A percentile compares a stretch with the other conserved stretches of the same genome.
Evolutionary conservation across 2,888 invertebrate species (phyloP).

Genomic region (Diadegma fenestrale): DNA sequence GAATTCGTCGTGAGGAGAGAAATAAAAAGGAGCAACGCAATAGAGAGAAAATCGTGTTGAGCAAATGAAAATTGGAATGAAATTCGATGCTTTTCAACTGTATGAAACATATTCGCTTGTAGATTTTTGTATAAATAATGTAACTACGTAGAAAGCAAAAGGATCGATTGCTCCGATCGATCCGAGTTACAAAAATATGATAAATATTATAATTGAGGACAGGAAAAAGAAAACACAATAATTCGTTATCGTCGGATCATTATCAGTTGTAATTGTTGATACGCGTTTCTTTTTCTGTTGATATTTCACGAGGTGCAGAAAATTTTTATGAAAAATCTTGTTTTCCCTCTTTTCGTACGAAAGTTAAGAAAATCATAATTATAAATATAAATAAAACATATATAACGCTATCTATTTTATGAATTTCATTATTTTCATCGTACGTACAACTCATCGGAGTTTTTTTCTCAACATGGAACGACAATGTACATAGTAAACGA

Average conservation of each 20-base stretch:
- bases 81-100: slow-evolving; percentile 48
- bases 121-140: slow-evolving; percentile 75
- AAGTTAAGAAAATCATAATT: background rate
- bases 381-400: background rate
- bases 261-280: slow-evolving; percentile 53
- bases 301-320: slow-evolving; percentile 42
- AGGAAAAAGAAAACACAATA: slow-evolving; percentile 12
- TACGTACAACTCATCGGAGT: slow-evolving; percentile 39
- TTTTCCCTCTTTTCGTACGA: slow-evolving; percentile 37
- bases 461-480: slow-evolving; percentile 40
- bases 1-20: slow-evolving; percentile 3
- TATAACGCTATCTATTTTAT: slow-evolving; percentile 15
- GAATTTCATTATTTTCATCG: slow-evolving; percentile 49
- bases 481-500: slow-evolving; percentile 60
- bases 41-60: no score
- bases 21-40: slow-evolving; percentile 1
- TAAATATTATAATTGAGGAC: slow-evolving; percentile 6
- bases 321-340: slow-evolving; percentile 36
- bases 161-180: slow-evolving; percentile 67
- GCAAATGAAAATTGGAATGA: slow-evolving; percentile 8
- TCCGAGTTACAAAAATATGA: slow-evolving; percentile 20
- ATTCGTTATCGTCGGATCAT: slow-evolving; percentile 52
- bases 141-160: slow-evolving; percentile 65
- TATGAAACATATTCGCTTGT: slow-evolving; percentile 73
- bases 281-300: slow-evolving; percentile 48